phyloP scores from a whole-genome alignment of 2,113 vertebrate genomes.

The Odobenus rosmarus region DNA sequence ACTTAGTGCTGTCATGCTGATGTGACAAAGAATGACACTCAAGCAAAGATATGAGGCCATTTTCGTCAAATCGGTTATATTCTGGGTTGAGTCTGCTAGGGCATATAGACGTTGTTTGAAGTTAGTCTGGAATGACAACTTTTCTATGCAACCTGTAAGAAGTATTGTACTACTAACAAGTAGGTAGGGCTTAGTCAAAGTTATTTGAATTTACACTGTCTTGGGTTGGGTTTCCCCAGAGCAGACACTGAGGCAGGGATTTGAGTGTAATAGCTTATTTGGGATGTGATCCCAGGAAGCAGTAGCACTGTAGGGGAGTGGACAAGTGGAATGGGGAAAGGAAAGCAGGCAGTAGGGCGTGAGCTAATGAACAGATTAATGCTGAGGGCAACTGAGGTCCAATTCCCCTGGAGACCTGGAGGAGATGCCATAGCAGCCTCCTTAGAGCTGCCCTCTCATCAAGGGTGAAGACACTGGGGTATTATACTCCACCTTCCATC shows the following conservation, averaged over 20 bases:
- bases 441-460: neutral
- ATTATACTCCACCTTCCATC: neutral
- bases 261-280: neutral
- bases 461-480: neutral
- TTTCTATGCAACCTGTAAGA: neutral
- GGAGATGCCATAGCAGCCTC: neutral
- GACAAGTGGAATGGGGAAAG: neutral
- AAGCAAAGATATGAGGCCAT: constrained; percentile 90
- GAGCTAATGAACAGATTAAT: neutral
- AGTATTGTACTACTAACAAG: neutral
- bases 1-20: constrained; percentile 92
- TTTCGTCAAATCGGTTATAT: constrained; percentile 88
- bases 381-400: neutral
- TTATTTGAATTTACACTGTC: neutral
- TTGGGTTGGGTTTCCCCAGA: neutral
- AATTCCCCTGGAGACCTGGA: neutral
- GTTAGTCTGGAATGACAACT: neutral
- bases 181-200: neutral
- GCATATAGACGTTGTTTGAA: constrained; percentile 67
- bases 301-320: too few relatives aligned
- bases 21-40: constrained; percentile 94
- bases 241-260: neutral
- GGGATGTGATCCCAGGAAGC: neutral
- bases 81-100: constrained; percentile 74
- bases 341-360: neutral